Evolutionary conservation across 2,797 vertebrate species (phyloP).

Genomic region (Carapus acus): DNA sequence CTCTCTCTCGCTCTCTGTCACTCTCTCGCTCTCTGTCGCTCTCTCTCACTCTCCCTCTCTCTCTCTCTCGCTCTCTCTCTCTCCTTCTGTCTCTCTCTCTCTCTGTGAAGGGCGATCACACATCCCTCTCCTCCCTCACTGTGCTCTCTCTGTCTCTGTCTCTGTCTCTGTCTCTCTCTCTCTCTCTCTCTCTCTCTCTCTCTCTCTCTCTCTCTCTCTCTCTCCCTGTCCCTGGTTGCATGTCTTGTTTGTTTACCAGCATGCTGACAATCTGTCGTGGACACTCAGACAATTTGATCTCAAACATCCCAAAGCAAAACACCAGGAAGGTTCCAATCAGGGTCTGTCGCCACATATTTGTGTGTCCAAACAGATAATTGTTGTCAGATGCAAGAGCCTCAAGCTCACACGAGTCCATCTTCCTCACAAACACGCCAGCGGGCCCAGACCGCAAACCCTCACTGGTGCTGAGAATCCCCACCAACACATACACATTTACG

Average conservation of each 20-base stretch:
- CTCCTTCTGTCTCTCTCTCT: slow-evolving; percentile 6
- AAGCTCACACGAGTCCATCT: slow-evolving; percentile 37
- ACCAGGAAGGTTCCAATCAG: slow-evolving; percentile 49
- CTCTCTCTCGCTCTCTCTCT: background rate
- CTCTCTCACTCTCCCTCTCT: slow-evolving; percentile 2
- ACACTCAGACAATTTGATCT: slow-evolving; percentile 35
- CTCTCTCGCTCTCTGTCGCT: slow-evolving; percentile 8
- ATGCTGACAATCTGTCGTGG: slow-evolving; percentile 20
- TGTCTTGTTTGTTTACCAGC: slow-evolving; percentile 48
- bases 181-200: slow-evolving; percentile 6
- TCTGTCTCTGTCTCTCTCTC: slow-evolving; percentile 18
- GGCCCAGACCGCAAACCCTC: slow-evolving; percentile 32
- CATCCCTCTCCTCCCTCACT: no score
- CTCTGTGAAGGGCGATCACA: no score
- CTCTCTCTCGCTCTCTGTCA: slow-evolving; percentile 19
- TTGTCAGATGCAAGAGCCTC: slow-evolving; percentile 57
- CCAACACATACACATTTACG: no score
- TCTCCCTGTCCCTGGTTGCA: background rate
- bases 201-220: background rate
- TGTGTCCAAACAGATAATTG: slow-evolving; percentile 56
- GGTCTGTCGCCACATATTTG: slow-evolving; percentile 57
- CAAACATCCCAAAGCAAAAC: slow-evolving; percentile 31
- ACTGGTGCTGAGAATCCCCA: slow-evolving; percentile 31
- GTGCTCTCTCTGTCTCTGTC: slow-evolving; percentile 18
- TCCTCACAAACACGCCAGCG: slow-evolving; percentile 27